Conservation (phyloP, 2,888 invertebrate genomes). For the Drosophila mimetica region DNA sequence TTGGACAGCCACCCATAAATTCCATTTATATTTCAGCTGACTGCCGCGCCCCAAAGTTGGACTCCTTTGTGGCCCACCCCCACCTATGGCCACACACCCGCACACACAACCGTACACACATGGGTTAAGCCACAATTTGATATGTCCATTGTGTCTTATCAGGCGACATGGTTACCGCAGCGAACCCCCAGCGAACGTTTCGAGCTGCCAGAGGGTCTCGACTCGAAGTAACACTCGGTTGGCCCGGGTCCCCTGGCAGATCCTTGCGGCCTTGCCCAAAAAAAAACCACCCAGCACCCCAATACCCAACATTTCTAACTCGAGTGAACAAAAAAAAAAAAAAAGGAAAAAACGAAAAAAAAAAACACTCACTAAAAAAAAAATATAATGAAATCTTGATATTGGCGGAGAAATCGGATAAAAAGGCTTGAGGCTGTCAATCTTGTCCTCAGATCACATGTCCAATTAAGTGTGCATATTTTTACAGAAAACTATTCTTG, state of each 20-base stretch:
- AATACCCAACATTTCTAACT: constrained; percentile 5
- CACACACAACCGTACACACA: constrained; percentile 40
- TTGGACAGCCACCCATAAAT: constrained; percentile 62
- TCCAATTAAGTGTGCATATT: neutral
- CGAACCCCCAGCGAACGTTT: constrained; percentile 63
- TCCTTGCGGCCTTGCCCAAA: constrained; percentile 77
- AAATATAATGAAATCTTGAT: neutral
- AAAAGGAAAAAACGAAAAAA: constrained; percentile 4
- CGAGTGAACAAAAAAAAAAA: constrained; percentile 15
- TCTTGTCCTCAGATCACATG: neutral
- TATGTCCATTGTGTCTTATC: constrained; percentile 84
- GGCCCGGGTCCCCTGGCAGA: constrained; percentile 63
- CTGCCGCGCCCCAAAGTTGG: constrained; percentile 46
- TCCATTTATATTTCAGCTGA: constrained; percentile 72
- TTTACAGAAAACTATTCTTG: neutral
- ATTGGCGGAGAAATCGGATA: neutral
- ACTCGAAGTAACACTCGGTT: constrained; percentile 36
- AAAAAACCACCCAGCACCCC: constrained; percentile 40
- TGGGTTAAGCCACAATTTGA: constrained; percentile 82
- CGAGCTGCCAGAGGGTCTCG: constrained; percentile 65
- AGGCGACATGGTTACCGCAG: constrained; percentile 79
- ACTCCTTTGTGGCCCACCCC: constrained; percentile 35
- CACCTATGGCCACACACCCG: constrained; percentile 2
- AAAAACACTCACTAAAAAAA: constrained; percentile 5
- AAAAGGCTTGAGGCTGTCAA: neutral